phyloP scores from a whole-genome alignment of 2,113 vertebrate species.

The Hydrochoerus hydrochaeris region DNA sequence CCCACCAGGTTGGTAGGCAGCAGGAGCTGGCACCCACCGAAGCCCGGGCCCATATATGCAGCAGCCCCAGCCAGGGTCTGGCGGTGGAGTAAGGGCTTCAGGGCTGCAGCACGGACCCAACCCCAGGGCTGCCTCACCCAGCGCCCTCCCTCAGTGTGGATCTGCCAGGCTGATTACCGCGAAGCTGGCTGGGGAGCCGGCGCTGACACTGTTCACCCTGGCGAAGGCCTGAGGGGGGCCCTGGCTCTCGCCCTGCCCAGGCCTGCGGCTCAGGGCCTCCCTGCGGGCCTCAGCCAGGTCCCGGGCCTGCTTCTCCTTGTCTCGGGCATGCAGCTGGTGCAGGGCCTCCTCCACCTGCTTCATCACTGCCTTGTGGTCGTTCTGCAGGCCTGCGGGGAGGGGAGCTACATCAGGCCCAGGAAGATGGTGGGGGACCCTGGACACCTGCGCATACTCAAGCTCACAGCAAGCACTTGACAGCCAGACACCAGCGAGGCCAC shows the following conservation, averaged over 20 bases:
- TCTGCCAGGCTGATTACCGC: conserved; percentile 87
- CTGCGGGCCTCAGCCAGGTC: conserved; percentile 87
- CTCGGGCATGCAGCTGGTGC: conserved; percentile 93
- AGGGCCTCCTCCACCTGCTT: conserved; percentile 95
- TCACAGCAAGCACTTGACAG: rapidly evolving
- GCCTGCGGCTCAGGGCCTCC: conserved; percentile 83
- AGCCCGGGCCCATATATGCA: background rate
- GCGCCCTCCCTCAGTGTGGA: background rate
- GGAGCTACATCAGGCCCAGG: rapidly evolving
- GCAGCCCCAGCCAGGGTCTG: background rate
- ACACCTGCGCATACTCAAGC: background rate
- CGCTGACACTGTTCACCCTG: conserved; percentile 90
- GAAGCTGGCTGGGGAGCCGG: conserved; percentile 91
- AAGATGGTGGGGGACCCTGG: rapidly evolving
- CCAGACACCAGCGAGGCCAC: background rate
- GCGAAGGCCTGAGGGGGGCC: conserved; percentile 89
- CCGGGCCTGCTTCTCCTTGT: conserved; percentile 91
- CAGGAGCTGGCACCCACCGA: background rate
- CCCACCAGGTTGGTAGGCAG: background rate
- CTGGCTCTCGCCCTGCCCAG: background rate
- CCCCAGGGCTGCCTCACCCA: background rate
- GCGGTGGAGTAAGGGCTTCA: background rate
- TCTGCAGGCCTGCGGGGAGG: conserved; percentile 92
- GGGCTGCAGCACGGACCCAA: background rate
- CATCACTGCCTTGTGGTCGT: conserved; percentile 97